Conservation (phyloP, 1,140 invertebrate genomes). For the Proales similis region DNA sequence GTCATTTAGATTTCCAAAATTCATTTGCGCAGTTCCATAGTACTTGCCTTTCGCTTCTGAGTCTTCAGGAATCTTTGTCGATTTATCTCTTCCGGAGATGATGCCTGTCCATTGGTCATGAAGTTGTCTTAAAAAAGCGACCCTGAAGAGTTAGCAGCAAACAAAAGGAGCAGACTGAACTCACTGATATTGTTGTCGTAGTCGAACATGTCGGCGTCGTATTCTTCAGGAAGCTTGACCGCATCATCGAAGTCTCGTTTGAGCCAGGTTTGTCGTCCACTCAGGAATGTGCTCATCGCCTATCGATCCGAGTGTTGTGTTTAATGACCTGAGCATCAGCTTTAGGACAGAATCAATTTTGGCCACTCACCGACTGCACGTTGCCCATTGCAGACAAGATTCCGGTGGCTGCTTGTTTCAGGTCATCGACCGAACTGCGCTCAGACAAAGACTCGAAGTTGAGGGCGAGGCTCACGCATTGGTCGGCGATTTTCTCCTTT, state of each 20-base stretch:
- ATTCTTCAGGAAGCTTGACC: conserved; percentile 2
- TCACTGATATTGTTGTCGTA: conserved; percentile 17
- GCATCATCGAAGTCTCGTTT: conserved; percentile 1
- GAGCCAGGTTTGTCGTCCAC: background rate
- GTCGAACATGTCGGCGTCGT: conserved; percentile 14
- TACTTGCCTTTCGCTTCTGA: background rate
- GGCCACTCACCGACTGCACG: conserved; percentile 7
- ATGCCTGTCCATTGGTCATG: conserved; percentile 2
- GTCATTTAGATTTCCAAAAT: conserved; percentile 11
- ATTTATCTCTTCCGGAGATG: background rate
- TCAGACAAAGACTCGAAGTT: background rate
- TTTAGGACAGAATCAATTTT: background rate
- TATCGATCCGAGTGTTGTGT: background rate
- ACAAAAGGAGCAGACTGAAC: too few species aligned
- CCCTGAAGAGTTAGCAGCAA: conserved; percentile 25
- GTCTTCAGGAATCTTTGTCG: background rate
- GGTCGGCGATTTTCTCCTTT: too few species aligned
- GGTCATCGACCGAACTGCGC: conserved; percentile 1
- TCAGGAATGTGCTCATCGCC: conserved; percentile 16
- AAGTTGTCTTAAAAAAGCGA: conserved; percentile 3
- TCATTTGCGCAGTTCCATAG: background rate
- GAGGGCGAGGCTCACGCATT: too few species aligned
- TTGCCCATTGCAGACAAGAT: conserved; percentile 16
- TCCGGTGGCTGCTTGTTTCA: background rate
- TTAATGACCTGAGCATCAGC: background rate